phyloP scores from a whole-genome alignment of 2,797 vertebrate species.

The Pangasius mekongensis region DNA sequence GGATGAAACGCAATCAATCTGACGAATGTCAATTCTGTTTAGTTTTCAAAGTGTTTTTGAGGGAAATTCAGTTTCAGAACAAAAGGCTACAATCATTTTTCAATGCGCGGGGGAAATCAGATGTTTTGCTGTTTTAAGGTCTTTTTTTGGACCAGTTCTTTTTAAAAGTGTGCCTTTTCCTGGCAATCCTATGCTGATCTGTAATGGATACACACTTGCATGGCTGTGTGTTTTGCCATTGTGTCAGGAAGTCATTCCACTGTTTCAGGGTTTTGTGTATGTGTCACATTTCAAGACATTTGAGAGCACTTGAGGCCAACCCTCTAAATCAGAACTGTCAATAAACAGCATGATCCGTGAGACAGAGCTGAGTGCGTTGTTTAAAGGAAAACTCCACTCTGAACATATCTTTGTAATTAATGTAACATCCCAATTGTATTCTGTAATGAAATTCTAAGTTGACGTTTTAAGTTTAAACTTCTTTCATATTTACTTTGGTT shows the following conservation, averaged over 20 bases:
- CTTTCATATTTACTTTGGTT: background rate
- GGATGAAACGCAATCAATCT: slow-evolving; percentile 82
- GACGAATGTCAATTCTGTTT: slow-evolving; percentile 85
- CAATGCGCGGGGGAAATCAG: slow-evolving; percentile 79
- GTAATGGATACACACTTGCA: slow-evolving; percentile 74
- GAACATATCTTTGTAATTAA: background rate
- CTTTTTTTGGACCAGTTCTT: slow-evolving; percentile 70
- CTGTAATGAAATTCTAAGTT: background rate
- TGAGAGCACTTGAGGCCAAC: slow-evolving; percentile 55
- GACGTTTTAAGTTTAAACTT: background rate
- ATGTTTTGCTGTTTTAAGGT: slow-evolving; percentile 64
- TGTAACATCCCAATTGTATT: background rate
- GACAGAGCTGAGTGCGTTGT: background rate
- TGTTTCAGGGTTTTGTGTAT: slow-evolving; percentile 72
- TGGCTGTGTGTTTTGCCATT: slow-evolving; percentile 74
- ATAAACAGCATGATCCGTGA: slow-evolving; percentile 6
- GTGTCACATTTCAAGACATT: slow-evolving; percentile 76
- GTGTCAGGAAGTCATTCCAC: slow-evolving; percentile 77
- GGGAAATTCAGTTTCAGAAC: slow-evolving; percentile 81
- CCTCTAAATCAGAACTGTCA: slow-evolving; percentile 67
- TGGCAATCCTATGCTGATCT: slow-evolving; percentile 68
- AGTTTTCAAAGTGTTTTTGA: slow-evolving; percentile 80
- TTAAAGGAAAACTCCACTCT: background rate
- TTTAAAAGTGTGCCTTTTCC: slow-evolving; percentile 74
- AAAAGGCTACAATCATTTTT: slow-evolving; percentile 76